A percentile compares a stretch with the other conserved stretches of the same genome.
Conservation (phyloP, 2,888 invertebrate genomes). For the Penaeus monodon region DNA sequence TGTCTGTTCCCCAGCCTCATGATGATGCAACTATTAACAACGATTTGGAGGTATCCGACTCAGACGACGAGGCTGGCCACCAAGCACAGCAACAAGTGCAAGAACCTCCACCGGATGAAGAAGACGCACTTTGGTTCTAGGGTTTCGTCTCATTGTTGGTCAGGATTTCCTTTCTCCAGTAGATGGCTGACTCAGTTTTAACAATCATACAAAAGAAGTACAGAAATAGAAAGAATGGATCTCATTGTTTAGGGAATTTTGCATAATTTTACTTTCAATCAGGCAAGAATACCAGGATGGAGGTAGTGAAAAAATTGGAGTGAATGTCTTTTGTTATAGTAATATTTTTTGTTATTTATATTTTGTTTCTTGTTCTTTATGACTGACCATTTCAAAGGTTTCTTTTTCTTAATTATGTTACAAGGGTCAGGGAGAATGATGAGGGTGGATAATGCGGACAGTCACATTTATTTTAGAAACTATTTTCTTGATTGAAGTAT, state of each 20-base stretch:
- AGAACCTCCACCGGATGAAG: conserved; percentile 31
- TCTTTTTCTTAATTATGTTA: too few species aligned
- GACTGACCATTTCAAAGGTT: too few species aligned
- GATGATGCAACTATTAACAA: conserved; percentile 55
- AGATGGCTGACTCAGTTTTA: neutral
- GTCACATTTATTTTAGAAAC: too few species aligned
- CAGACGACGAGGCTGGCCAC: conserved; percentile 56
- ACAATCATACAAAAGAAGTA: neutral
- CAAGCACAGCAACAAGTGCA: conserved; percentile 14
- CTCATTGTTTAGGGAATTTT: neutral
- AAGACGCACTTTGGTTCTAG: conserved; percentile 51
- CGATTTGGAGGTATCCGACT: conserved; percentile 63
- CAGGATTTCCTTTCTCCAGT: neutral
- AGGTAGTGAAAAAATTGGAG: too few species aligned
- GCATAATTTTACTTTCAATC: too few species aligned
- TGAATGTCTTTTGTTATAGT: too few species aligned
- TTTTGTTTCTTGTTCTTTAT: too few species aligned
- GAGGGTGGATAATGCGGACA: too few species aligned
- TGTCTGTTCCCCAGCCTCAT: conserved; percentile 23
- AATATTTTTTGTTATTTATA: too few species aligned
- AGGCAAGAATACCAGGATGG: too few species aligned
- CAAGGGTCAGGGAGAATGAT: too few species aligned
- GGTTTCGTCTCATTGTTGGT: neutral
- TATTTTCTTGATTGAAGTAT: too few species aligned
- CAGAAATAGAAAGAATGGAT: neutral